Evolutionary conservation across 2,113 vertebrate genomes (phyloP), one percentile per base, ranked within the genome.

Genomic region (Pseudorectes ferrugineus): DNA sequence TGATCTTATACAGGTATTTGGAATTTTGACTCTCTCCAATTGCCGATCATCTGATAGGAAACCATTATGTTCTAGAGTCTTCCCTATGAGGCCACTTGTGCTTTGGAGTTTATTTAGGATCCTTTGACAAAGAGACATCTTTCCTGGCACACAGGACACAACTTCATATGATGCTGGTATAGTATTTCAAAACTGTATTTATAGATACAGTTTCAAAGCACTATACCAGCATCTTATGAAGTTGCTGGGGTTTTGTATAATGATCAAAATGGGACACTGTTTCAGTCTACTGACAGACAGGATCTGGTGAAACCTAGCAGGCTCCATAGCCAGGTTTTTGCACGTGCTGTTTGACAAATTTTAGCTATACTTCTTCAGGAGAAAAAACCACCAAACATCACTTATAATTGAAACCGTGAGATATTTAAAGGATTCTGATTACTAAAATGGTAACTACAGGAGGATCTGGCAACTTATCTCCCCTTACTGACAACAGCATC

Each of bases 401-500:
- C 22, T 75, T 61, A 46, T 46, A 85, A 85, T 14, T 66, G 59
- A 94, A 95, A 88, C 31, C 1, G 3, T 36, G n/a, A 77, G 55
- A 49, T 61, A 62, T 45, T 66, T 10, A 72, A 90, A 91, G 23
- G n/a, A 36, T 81, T 89, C 43, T 88, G 40, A 33, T 83, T 59
- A 79, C 52, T 55, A 81, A 80, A 91, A 62, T 49, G 18, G 12
- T 33, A 79, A 88, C 72, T 89, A 54, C 3, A 49, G 62, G 46
- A 73, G 25, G 36, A 67, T 46, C 51, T 90, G 54, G 43, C 62
- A 83, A 54, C 70, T 91, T 59, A 79, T 89, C n/a, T 89, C 86
- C 79, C 67, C 68, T 92, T 96, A 73, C 51, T 91, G 80, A 74
- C 48, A 93, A 87, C 54, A 91, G 79, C 71, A 89, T 71, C 86